Percentiles rank a stretch among this genome's conserved stretches.
phyloP scores from a whole-genome alignment of 2,113 vertebrate species.

The Artemisiospiza belli region DNA sequence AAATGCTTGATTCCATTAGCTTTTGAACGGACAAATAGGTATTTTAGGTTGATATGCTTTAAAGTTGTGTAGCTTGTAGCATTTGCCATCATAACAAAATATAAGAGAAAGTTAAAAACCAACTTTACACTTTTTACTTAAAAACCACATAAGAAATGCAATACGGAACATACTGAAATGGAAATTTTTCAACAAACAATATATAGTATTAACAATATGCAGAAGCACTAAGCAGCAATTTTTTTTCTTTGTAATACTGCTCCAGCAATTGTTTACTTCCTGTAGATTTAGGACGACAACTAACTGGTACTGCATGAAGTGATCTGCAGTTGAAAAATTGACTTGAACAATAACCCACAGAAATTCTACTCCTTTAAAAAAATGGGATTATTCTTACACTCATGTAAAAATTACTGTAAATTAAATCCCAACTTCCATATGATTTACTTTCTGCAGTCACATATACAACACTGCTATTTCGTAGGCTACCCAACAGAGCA shows the following conservation, averaged over 20 bases:
- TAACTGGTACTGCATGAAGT: constrained; percentile 42
- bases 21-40: constrained; percentile 9
- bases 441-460: not conserved
- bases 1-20: constrained; percentile 39
- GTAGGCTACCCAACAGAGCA: constrained; percentile 53
- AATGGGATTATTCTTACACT: constrained; percentile 42
- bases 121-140: constrained; percentile 74
- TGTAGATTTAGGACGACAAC: constrained; percentile 14
- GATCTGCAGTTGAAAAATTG: constrained; percentile 43
- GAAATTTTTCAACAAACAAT: constrained; percentile 58
- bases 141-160: constrained; percentile 75
- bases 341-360: constrained; percentile 39
- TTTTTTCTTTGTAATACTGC: constrained; percentile 37
- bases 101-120: constrained; percentile 51
- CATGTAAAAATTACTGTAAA: constrained; percentile 54
- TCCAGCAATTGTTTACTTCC: constrained; percentile 41
- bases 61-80: not conserved
- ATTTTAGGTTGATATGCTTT: constrained; percentile 22
- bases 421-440: constrained; percentile 56
- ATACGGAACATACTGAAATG: constrained; percentile 69
- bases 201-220: constrained; percentile 57
- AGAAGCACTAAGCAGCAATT: constrained; percentile 69
- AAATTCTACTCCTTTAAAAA: constrained; percentile 55
- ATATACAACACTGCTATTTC: constrained; percentile 26
- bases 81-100: constrained; percentile 36